phyloP scores from a whole-genome alignment of 2,888 invertebrate species.

The Volucella inanis region DNA sequence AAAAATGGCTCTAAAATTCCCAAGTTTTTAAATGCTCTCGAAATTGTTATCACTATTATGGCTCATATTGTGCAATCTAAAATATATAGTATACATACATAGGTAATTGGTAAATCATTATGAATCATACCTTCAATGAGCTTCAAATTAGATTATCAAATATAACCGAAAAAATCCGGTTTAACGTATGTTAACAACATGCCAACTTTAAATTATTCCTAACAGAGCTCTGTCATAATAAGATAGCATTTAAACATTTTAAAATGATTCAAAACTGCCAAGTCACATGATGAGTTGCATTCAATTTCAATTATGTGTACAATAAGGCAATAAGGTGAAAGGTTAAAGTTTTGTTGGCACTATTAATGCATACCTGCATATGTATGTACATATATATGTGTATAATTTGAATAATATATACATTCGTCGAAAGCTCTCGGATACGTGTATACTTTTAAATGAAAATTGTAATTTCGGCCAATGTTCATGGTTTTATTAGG shows the following conservation, averaged over 20 bases:
- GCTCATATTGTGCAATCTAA: background rate
- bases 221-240: slow-evolving; percentile 1
- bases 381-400: too few species aligned
- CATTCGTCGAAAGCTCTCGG: slow-evolving; percentile 3
- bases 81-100: background rate
- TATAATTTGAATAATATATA: background rate
- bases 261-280: background rate
- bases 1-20: too few species aligned
- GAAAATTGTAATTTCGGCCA: slow-evolving; percentile 35
- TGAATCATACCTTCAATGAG: slow-evolving; percentile 2
- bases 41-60: too few species aligned
- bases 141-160: background rate
- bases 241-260: background rate
- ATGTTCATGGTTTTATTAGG: slow-evolving; percentile 59
- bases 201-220: background rate
- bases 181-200: background rate
- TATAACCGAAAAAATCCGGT: slow-evolving; percentile 14
- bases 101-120: slow-evolving; percentile 8
- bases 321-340: slow-evolving; percentile 1
- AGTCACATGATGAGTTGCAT: slow-evolving; percentile 15
- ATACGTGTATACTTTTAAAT: slow-evolving; percentile 41
- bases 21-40: too few species aligned
- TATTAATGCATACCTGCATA: background rate
- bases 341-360: slow-evolving; percentile 17
- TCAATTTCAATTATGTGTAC: background rate